Base-by-base conservation (phyloP, 2,888 invertebrate species). In the Trissolcus japonicus region DNA sequence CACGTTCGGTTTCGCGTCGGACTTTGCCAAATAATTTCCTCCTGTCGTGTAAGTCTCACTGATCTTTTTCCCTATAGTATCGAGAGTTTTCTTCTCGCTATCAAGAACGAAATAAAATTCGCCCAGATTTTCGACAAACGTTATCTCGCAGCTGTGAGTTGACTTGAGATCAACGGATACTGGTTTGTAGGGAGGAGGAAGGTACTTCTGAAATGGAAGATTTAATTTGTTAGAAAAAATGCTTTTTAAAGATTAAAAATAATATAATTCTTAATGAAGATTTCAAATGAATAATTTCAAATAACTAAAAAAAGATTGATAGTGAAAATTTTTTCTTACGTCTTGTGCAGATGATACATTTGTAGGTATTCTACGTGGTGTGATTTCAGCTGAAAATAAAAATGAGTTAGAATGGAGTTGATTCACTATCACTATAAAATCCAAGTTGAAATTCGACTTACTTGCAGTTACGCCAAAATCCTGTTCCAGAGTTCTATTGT, bases 91-190 rank as follows among this genome's bases (percentile, higher is more conserved):
- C 61, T 83, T 85, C 40, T 87, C 85, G 0, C 85, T 80, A 46
- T 74, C 76, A 19, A 88, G 67, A n/a, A 88, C 87, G 2, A 89
- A 57, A 53, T 84, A 88, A 63, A 89, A 89, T 35, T 86, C 85
- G 2, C 79, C 79, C 1, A 87, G 86, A 67, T 76, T 81, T 7
- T 77, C 82, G 6, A 80, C 61, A 65, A 79, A 86, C 16, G 85
- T 84, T 11, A 88, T 40, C 61, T 83, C 83, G n/a, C 87, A 86
- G n/a, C 76, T 81, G 65, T 86, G 86, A 2, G 79, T 71, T 7
- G 82, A 79, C 9, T 85, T 85, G 19, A 84, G 56, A 9, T 81
- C 79, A n/a, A 89, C 81, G 14, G 79, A 80, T 0, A 76, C 78
- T 13, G 76, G 57, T 17, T 61, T 56, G 6, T 25, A 25, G 6